These are phyloP conservation scores for Hylaeus volcanicus DNA, from an alignment of 1,140 invertebrate genomes.

Conservation along the genomic window DNA sequence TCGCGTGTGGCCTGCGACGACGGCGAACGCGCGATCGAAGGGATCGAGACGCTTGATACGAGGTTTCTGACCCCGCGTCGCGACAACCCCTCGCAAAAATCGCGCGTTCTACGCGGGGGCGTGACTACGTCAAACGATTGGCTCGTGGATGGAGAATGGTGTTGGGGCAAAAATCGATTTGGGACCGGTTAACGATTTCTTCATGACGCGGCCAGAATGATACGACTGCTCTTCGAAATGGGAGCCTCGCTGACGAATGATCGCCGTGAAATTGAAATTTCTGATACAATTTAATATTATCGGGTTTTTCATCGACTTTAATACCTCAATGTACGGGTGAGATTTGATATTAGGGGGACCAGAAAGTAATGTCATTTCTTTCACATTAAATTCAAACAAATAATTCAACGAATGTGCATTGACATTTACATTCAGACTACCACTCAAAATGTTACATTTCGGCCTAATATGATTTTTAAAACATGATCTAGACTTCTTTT, in stretches of 20 bases:
- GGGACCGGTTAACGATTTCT: constrained; percentile 57
- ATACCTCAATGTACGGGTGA: neutral
- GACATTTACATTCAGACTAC: no score
- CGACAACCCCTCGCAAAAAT: neutral
- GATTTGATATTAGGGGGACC: neutral
- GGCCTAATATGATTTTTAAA: no score
- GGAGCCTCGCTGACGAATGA: neutral
- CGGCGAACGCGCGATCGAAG: neutral
- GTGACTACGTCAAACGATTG: constrained; percentile 8
- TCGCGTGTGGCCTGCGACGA: constrained; percentile 18
- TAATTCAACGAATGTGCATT: no score
- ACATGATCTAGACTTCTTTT: no score
- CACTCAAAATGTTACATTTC: no score
- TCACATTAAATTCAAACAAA: no score
- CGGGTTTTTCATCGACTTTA: neutral
- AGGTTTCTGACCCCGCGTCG: neutral
- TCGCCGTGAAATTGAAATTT: constrained; percentile 25
- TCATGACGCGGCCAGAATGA: constrained; percentile 62
- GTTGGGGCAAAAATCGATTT: constrained; percentile 64
- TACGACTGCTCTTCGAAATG: neutral
- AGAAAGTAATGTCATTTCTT: no score
- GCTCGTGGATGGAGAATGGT: constrained; percentile 25
- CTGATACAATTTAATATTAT: neutral
- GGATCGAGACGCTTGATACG: neutral
- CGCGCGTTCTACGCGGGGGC: neutral